Percentiles rank a stretch among this genome's conserved stretches.
phyloP scores from a whole-genome alignment of 1,140 invertebrate genomes.

The Heterodera schachtii region DNA sequence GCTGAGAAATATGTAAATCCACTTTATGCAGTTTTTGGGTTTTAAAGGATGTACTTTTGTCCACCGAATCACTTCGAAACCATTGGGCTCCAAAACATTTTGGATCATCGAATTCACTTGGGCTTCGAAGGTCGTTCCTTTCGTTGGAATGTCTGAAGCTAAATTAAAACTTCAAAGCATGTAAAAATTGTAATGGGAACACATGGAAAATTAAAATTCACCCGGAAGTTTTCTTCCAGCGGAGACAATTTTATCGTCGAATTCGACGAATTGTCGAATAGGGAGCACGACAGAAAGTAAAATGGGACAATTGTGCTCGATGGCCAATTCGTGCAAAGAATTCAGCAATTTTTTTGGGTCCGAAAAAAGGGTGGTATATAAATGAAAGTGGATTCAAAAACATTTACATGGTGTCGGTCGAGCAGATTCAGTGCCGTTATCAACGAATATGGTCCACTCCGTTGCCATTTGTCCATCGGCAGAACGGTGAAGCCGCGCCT shows the following conservation, averaged over 20 bases:
- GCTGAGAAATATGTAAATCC: not conserved
- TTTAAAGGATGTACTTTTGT: slow-evolving; percentile 70
- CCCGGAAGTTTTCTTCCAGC: not conserved
- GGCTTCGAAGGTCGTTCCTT: slow-evolving; percentile 76
- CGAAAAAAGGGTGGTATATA: slow-evolving; percentile 11
- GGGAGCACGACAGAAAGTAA: slow-evolving; percentile 84
- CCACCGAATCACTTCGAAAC: slow-evolving; percentile 78
- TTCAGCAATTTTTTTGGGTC: slow-evolving; percentile 76
- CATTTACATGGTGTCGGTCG: slow-evolving; percentile 77
- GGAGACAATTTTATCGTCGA: slow-evolving; percentile 47
- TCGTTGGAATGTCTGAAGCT: slow-evolving; percentile 67
- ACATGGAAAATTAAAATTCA: not conserved
- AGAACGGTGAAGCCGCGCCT: slow-evolving; percentile 73
- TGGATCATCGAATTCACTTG: slow-evolving; percentile 76
- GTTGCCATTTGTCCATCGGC: slow-evolving; percentile 77
- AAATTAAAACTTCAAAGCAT: not conserved
- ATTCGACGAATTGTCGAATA: slow-evolving; percentile 86
- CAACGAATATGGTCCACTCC: slow-evolving; percentile 73
- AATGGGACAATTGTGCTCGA: slow-evolving; percentile 71
- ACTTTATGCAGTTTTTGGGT: not conserved
- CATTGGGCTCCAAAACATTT: slow-evolving; percentile 72
- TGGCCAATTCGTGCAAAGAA: slow-evolving; percentile 42
- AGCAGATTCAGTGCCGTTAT: slow-evolving; percentile 85
- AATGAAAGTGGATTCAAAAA: too few relatives aligned
- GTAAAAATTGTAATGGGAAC: too few relatives aligned